Evolutionary conservation across 2,888 invertebrate species (phyloP), one percentile per base, ranked within the genome.

Genomic region (Netelia melanura): DNA sequence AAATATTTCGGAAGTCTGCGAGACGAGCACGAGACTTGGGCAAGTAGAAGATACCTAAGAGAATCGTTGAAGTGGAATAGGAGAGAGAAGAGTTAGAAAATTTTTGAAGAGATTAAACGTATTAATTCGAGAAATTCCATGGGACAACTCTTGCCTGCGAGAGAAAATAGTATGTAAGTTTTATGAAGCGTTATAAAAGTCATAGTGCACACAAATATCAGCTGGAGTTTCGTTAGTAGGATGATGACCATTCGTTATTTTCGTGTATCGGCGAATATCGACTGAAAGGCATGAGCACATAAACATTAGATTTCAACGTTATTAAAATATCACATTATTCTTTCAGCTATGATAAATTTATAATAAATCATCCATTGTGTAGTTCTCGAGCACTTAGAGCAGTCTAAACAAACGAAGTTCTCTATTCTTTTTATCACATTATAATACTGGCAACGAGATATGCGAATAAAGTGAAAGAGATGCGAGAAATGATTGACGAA

Each of bases 41-140:
- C 64, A 58, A 58, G 54, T 62, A 21, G 23, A 67, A 10, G 77
- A 81, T 48, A 81, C 72, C 83, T 71, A 44, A 70, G 21, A 81
- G 54, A 62, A 38, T 62, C 8, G 52, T 48, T 8, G 17, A 74
- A 65, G 54, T 58, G 38, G 9, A 43, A 76, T 38, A 81, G 72
- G 14, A 43, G 71, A 65, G 10, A 38, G 21, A 61, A 71, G 25
- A 6, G 58, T 54, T 25, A 43, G 11, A 58, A 10, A 44, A 38
- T 38, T 68, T 21, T 8, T 25, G 17, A 58, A 1, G 21, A 43
- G 21, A 11, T 25, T 56, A 9, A 62, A 79, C 10, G 25, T 23
- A 52, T 79, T 25, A 23, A 48, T 38, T 62, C 62, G 25, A 72
- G 62, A 14, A 54, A 43, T 71, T 62, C 70, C 62, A 54, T 54